A percentile compares a stretch with the other conserved stretches of the same genome.
phyloP scores from a whole-genome alignment of 30 jellyfish, hydroid and myxozoan genomes.

The Turritopsis dohrnii region DNA sequence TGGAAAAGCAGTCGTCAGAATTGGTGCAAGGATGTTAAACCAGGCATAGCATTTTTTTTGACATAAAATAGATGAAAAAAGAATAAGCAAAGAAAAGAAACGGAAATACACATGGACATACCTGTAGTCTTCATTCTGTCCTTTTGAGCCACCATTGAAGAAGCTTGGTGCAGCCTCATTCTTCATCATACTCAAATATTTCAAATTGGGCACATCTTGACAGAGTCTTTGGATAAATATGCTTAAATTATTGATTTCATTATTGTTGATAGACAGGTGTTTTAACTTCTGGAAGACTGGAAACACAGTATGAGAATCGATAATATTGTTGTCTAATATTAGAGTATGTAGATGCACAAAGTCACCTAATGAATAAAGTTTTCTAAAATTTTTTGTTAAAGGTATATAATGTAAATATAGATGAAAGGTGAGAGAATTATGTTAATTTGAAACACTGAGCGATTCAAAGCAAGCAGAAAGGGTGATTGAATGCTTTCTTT shows the following conservation, averaged over 20 bases:
- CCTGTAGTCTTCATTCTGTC: conserved; percentile 82
- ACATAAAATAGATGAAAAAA: no score
- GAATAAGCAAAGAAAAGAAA: neutral
- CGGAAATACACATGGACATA: neutral
- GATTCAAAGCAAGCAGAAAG: no score
- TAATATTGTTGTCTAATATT: conserved; percentile 48
- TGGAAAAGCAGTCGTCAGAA: no score
- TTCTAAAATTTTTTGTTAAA: conserved; percentile 41
- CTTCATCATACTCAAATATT: conserved; percentile 69
- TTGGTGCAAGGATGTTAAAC: no score
- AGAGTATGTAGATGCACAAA: conserved; percentile 52
- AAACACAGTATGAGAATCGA: conserved; percentile 36
- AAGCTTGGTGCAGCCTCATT: conserved; percentile 85
- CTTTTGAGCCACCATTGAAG: conserved; percentile 74
- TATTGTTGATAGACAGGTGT: conserved; percentile 55
- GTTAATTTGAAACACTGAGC: no score
- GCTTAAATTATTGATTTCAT: conserved; percentile 43
- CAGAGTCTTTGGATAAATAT: conserved; percentile 51
- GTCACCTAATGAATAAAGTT: conserved; percentile 32
- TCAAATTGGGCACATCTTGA: conserved; percentile 33
- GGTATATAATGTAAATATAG: no score
- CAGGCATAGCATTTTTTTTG: no score
- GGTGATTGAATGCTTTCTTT: no score
- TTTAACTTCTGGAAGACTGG: conserved; percentile 40
- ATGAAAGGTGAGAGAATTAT: no score